A percentile compares a stretch with the other conserved stretches of the same genome.
phyloP scores from a whole-genome alignment of 2,113 vertebrate genomes.

The Pachycephala philippinensis region DNA sequence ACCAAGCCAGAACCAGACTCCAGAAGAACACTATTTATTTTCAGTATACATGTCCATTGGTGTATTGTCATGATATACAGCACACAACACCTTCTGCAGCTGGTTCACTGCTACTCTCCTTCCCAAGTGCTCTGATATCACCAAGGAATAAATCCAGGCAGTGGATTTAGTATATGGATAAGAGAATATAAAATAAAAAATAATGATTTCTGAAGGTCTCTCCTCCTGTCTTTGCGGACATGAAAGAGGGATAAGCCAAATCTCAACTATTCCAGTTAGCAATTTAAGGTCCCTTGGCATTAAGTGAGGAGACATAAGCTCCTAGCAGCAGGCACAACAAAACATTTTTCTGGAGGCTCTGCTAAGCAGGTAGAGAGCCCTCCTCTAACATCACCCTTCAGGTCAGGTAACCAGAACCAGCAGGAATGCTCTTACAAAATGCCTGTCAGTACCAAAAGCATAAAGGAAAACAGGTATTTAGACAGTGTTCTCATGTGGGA shows the following conservation, averaged over 20 bases:
- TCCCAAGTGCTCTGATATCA: not conserved
- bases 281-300: not conserved
- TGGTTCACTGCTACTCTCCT: not conserved
- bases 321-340: not conserved
- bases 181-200: not conserved
- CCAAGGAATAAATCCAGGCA: not conserved
- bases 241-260: not conserved
- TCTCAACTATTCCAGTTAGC: not conserved
- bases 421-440: not conserved
- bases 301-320: not conserved
- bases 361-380: not conserved
- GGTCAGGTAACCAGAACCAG: not conserved
- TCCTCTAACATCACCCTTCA: not conserved
- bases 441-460: not conserved
- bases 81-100: not conserved
- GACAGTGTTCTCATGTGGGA: not conserved
- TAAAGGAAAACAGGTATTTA: not conserved
- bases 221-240: not conserved
- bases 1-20: not conserved
- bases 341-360: not conserved
- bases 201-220: not conserved
- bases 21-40: not conserved
- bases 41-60: not conserved
- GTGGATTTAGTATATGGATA: not conserved
- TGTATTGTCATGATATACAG: not conserved